A percentile compares a stretch with the other conserved stretches of the same genome.
Evolutionary conservation across 2,113 vertebrate genomes (phyloP).

Genomic region (Platichthys stellatus): DNA sequence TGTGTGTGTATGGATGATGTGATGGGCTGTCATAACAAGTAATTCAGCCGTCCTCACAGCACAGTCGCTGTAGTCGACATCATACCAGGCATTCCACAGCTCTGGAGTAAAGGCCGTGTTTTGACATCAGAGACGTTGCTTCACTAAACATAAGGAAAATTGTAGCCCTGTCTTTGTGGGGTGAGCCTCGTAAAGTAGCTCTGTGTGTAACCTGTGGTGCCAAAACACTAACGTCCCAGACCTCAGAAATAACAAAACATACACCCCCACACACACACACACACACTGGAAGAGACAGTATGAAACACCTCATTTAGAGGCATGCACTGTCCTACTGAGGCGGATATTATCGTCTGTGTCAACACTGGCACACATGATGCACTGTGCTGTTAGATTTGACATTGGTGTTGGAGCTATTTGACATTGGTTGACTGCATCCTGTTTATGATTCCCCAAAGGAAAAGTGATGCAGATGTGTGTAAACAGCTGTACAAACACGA

Average conservation of each 20-base stretch:
- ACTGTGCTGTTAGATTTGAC: conserved; percentile 59
- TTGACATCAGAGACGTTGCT: conserved; percentile 59
- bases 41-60: conserved; percentile 9
- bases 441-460: conserved; percentile 6
- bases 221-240: conserved; percentile 27
- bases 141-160: conserved; percentile 32
- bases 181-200: conserved; percentile 5
- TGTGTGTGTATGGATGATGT: conserved; percentile 11
- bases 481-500: conserved; percentile 8
- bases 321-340: conserved; percentile 1
- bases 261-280: neutral
- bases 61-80: conserved; percentile 45
- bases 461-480: conserved; percentile 13
- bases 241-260: conserved; percentile 17
- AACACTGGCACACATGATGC: conserved; percentile 32
- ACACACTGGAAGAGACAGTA: conserved; percentile 32
- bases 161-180: conserved; percentile 19
- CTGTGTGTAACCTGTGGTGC: conserved; percentile 19
- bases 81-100: conserved; percentile 59
- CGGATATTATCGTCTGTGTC: conserved; percentile 20
- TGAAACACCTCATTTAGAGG: neutral
- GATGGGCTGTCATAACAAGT: conserved; percentile 41
- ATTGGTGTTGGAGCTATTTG: conserved; percentile 50
- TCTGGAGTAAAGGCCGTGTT: conserved; percentile 63
- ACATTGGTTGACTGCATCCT: conserved; percentile 56